Evolutionary conservation across 30 jellyfish, hydroid and myxozoan species (phyloP).

Genomic region (Hydra vulgaris): DNA sequence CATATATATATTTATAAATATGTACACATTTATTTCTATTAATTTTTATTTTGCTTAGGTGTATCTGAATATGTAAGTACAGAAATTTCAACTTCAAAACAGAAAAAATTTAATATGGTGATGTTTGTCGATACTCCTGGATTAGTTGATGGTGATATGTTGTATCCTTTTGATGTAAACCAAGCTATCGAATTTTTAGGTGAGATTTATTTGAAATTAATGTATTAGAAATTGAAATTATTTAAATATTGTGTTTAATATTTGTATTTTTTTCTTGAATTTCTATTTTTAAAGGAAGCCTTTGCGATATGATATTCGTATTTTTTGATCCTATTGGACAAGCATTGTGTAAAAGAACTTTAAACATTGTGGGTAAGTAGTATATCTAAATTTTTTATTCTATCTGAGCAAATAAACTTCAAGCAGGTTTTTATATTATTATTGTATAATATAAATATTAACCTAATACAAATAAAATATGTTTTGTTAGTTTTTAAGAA

Average conservation of each 20-base stretch:
- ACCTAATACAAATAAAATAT: no score
- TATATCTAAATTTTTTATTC: no score
- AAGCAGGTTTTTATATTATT: no score
- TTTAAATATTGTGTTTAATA: not conserved
- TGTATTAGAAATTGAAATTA: not conserved
- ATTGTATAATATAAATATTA: no score
- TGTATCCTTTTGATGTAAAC: constrained; percentile 91
- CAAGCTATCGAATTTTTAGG: constrained; percentile 85
- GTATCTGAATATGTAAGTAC: constrained; percentile 80
- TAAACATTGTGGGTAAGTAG: constrained; percentile 89
- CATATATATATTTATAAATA: no score
- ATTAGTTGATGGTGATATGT: constrained; percentile 91
- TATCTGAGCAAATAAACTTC: no score
- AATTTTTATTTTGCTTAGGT: constrained; percentile 23
- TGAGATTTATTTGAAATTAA: not conserved
- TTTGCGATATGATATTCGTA: constrained; percentile 81
- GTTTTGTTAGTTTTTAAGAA: no score
- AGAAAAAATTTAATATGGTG: constrained; percentile 68
- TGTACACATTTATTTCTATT: no score
- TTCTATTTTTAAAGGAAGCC: constrained; percentile 55
- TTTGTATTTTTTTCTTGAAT: not conserved
- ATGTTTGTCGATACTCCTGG: constrained; percentile 99
- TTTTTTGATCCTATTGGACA: constrained; percentile 98
- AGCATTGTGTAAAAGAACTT: constrained; percentile 85
- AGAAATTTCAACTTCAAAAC: constrained; percentile 89